Conservation (phyloP, 1,140 invertebrate genomes). For the Achatina immaculata region DNA sequence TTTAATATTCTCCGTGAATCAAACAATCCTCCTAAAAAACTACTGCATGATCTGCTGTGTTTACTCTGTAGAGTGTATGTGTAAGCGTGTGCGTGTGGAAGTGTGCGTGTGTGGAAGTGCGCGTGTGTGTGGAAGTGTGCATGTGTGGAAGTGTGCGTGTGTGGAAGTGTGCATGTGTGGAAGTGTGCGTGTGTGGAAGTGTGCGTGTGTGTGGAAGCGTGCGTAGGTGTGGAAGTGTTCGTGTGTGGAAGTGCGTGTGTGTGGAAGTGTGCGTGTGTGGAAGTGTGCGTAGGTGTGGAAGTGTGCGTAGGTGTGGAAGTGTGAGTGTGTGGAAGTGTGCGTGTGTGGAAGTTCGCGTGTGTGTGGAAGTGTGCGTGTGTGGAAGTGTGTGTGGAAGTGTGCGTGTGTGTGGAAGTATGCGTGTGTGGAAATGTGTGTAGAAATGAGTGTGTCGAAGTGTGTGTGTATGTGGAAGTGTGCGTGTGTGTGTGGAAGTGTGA, state of each 20-base stretch:
- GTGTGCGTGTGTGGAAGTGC: slow-evolving; percentile 8
- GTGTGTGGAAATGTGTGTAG: too few relatives aligned
- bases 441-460: too few relatives aligned
- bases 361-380: too few relatives aligned
- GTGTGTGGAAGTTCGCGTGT: too few relatives aligned
- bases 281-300: neutral
- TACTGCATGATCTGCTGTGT: too few relatives aligned
- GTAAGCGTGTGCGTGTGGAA: neutral
- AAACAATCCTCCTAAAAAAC: too few relatives aligned
- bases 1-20: too few relatives aligned
- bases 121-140: neutral
- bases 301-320: neutral
- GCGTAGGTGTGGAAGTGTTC: neutral
- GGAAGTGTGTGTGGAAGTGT: too few relatives aligned
- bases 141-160: neutral
- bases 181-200: neutral
- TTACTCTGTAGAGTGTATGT: neutral
- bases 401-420: too few relatives aligned
- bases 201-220: neutral
- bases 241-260: neutral
- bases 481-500: too few relatives aligned
- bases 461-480: too few relatives aligned
- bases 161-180: neutral
- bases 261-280: neutral
- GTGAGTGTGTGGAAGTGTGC: neutral